A percentile compares a stretch with the other conserved stretches of the same genome.
Conservation (phyloP, 2,888 invertebrate species). For the Drosophila longiperda region DNA sequence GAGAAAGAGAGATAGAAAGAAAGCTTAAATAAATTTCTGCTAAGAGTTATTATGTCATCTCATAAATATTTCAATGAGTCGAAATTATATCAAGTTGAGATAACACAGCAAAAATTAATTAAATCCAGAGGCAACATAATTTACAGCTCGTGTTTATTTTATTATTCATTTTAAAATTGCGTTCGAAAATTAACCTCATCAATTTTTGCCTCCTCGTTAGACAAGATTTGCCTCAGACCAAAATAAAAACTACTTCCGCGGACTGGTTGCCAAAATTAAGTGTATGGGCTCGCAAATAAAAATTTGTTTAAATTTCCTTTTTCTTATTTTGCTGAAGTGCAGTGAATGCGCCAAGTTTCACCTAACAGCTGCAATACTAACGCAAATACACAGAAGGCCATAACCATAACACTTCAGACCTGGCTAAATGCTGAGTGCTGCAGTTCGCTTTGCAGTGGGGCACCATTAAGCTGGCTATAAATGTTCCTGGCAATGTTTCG, state of each 20-base stretch:
- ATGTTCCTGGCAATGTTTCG: not conserved
- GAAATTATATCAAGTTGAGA: conserved; percentile 35
- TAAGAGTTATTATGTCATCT: conserved; percentile 30
- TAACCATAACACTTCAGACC: conserved; percentile 46
- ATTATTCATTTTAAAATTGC: conserved; percentile 35
- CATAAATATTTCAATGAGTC: conserved; percentile 44
- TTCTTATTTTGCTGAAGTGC: conserved; percentile 44
- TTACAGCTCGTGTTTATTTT: conserved; percentile 20
- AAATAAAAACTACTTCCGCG: not conserved
- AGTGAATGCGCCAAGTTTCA: conserved; percentile 68
- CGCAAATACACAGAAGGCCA: conserved; percentile 14
- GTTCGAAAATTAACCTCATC: conserved; percentile 66
- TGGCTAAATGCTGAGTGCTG: conserved; percentile 30
- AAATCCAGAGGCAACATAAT: conserved; percentile 60
- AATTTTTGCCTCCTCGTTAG: conserved; percentile 69
- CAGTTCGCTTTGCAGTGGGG: conserved; percentile 1
- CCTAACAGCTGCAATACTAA: conserved; percentile 20
- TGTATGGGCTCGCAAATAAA: conserved; percentile 68
- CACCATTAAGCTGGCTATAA: conserved; percentile 33
- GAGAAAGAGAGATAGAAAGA: conserved; percentile 15
- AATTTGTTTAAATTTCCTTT: conserved; percentile 42
- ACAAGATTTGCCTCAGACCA: conserved; percentile 9
- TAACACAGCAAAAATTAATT: conserved; percentile 45
- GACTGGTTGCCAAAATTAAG: conserved; percentile 60
- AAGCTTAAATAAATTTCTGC: conserved; percentile 1